Base-by-base conservation (phyloP, 2,888 invertebrate species). In the Chesias legatella region DNA sequence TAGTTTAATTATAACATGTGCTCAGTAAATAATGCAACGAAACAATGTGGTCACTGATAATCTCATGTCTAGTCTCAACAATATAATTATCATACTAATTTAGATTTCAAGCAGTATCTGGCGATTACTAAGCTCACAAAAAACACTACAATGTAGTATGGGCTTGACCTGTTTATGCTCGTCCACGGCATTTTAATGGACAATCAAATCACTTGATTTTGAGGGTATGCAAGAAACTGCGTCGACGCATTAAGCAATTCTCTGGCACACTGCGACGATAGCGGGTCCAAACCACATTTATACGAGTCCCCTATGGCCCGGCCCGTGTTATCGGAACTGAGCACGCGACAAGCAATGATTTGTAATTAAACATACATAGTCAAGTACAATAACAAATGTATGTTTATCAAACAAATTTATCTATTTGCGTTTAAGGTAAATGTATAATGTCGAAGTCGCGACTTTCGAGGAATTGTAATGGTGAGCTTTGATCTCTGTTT, bases 141-240 rank as follows among this genome's bases (percentile, higher is more conserved):
- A n/a, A n/a, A n/a, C n/a, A n/a, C n/a, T n/a, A n/a, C n/a, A n/a
- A n/a, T 17, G 13, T 2, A 17, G 13, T 3, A 3, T 17, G 1
- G 7, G 6, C 22, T 45, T 47, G 77, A 86, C 88, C 88, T 86
- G 82, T 88, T 88, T 40, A 79, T 77, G 66, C 85, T 86, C 42
- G 86, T 79, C 88, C 88, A 88, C 62, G 88, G 88, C 86, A 88
- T 88, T 60, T 73, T 73, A 44, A 26, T 43, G 38, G 33, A 34
- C 52, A 47, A 60, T 56, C 35, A 51, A 60, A 58, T 63, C 81
- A 85, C 78, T 85, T 85, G 51, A 85, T 83, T 75, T 83, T 83
- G 38, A 84, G 66, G 21, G 79, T 78, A 57, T 84, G 79, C 56
- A 84, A 67, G 64, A 83, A 85, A 62, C 81, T 66, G 54, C 86